phyloP scores from a whole-genome alignment of 2,797 vertebrate genomes.

The Lacerta bilineata region DNA sequence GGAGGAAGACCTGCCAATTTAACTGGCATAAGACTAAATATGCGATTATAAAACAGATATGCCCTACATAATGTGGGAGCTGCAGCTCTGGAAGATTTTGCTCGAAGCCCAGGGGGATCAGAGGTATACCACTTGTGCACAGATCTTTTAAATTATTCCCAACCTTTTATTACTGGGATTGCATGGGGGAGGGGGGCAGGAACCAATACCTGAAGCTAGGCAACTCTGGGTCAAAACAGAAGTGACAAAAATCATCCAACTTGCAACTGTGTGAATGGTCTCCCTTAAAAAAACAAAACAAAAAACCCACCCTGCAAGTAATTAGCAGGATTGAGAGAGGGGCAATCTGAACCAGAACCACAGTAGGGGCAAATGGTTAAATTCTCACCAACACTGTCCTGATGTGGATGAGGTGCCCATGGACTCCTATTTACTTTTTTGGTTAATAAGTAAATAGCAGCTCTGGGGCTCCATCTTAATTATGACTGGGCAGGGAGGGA shows the following conservation, averaged over 20 bases:
- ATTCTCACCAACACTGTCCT: not conserved
- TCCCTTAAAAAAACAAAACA: not conserved
- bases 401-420: not conserved
- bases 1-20: not conserved
- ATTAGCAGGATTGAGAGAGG: not conserved
- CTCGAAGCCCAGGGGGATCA: not conserved
- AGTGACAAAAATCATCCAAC: not conserved
- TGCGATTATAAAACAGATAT: not conserved
- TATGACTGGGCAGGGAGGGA: not conserved
- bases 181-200: no score
- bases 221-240: not conserved
- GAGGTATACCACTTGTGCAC: not conserved
- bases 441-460: not conserved
- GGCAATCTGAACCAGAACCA: not conserved
- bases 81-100: not conserved
- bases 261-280: not conserved
- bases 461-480: not conserved
- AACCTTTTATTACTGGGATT: not conserved
- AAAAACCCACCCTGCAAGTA: no score
- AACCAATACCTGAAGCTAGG: not conserved
- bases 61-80: not conserved
- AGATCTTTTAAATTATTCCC: not conserved
- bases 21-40: not conserved
- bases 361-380: not conserved
- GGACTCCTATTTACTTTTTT: not conserved